Percentiles rank a stretch among this genome's conserved stretches.
phyloP scores from a whole-genome alignment of 2,888 invertebrate genomes.

The Philereme transversata region DNA sequence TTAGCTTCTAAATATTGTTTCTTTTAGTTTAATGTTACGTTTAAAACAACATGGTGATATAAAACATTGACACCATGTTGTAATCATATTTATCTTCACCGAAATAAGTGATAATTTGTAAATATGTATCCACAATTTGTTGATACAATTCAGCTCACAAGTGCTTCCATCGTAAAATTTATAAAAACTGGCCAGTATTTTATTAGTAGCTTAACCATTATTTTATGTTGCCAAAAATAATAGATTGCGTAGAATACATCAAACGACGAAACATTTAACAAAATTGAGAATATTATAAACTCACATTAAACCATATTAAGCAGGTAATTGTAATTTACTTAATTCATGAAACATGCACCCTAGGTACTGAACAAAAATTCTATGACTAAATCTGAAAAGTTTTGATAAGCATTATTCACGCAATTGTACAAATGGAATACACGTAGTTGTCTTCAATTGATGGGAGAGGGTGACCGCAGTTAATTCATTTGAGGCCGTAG shows the following conservation, averaged over 20 bases:
- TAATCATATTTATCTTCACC: constrained; percentile 40
- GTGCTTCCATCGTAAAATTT: constrained; percentile 8
- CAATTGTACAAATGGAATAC: constrained; percentile 59
- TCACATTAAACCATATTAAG: no score
- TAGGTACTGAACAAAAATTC: neutral
- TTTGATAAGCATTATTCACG: constrained; percentile 29
- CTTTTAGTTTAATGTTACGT: neutral
- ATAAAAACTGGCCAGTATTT: neutral
- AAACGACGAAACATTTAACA: no score
- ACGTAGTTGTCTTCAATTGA: constrained; percentile 77
- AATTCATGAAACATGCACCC: no score
- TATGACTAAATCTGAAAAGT: neutral
- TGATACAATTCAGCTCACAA: constrained; percentile 57
- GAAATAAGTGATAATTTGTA: constrained; percentile 78
- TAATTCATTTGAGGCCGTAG: constrained; percentile 71
- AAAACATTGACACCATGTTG: constrained; percentile 12
- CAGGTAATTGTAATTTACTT: no score
- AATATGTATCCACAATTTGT: constrained; percentile 70
- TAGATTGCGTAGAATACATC: neutral
- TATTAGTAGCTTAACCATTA: neutral
- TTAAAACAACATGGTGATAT: neutral
- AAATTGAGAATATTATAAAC: no score
- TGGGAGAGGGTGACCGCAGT: constrained; percentile 70
- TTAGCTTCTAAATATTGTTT: neutral
- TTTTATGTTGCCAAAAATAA: neutral